These are phyloP conservation scores for Saccopteryx bilineata DNA, from an alignment of 2,113 vertebrate species.

Conservation along the genomic window DNA sequence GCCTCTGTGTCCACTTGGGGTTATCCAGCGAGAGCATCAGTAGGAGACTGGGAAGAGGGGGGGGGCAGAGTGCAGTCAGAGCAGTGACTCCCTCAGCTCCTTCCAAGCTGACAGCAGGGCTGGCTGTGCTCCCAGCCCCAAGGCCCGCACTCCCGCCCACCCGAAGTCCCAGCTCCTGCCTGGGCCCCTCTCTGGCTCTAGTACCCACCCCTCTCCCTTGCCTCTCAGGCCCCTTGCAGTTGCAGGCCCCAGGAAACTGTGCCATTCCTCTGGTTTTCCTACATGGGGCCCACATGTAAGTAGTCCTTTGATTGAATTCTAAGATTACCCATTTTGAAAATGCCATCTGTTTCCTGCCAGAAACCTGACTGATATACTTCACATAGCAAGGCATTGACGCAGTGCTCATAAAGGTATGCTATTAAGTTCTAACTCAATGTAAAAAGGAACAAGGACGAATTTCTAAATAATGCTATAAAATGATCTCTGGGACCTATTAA, in stretches of 20 bases:
- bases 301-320: not conserved
- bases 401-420: not conserved
- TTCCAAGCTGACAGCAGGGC: not conserved
- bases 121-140: not conserved
- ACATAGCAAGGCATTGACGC: not conserved
- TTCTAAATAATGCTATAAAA: not conserved
- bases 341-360: slow-evolving; percentile 6
- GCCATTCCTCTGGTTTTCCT: not conserved
- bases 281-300: not conserved
- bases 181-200: not conserved
- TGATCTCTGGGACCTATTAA: not conserved
- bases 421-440: not conserved
- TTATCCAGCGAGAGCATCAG: not conserved
- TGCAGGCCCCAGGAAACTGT: not conserved
- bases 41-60: not conserved
- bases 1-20: not conserved
- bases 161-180: too few species aligned
- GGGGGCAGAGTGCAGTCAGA: not conserved
- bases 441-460: not conserved
- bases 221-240: not conserved
- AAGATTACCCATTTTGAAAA: not conserved
- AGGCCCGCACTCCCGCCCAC: too few species aligned
- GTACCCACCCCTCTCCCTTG: not conserved
- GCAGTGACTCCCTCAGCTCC: not conserved
- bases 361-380: not conserved